Percentiles rank a stretch among this genome's conserved stretches.
These are phyloP conservation scores for Micrasema longulum DNA, from an alignment of 1,140 invertebrate species.

Conservation along the genomic window DNA sequence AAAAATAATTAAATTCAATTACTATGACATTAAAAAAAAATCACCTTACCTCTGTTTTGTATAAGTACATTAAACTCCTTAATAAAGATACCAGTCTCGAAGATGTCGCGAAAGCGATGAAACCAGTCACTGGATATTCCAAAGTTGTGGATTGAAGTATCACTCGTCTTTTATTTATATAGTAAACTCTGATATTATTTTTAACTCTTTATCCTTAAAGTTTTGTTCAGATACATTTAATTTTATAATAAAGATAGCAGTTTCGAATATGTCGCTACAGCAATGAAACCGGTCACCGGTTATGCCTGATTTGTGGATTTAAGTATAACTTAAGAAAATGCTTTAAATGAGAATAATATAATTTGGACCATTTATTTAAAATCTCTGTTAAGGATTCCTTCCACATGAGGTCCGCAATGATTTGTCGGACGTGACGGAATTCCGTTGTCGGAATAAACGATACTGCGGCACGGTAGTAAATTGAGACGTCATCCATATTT, in stretches of 20 bases:
- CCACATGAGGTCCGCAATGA: background rate
- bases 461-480: conserved; percentile 11
- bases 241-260: background rate
- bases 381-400: background rate
- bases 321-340: background rate
- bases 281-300: too few relatives aligned
- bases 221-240: background rate
- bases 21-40: too few relatives aligned
- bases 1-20: too few relatives aligned
- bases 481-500: conserved; percentile 14
- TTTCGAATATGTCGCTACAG: too few relatives aligned
- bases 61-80: too few relatives aligned
- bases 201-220: background rate
- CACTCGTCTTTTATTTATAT: too few relatives aligned
- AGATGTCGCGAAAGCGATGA: too few relatives aligned
- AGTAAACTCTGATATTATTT: too few relatives aligned
- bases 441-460: background rate
- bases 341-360: background rate
- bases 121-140: too few relatives aligned
- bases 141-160: too few relatives aligned
- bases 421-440: conserved; percentile 24
- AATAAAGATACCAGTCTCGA: too few relatives aligned
- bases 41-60: too few relatives aligned
- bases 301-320: background rate
- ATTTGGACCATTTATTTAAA: background rate